A percentile compares a stretch with the other conserved stretches of the same genome.
These are phyloP conservation scores for Sympetrum striolatum DNA, from an alignment of 2,888 invertebrate genomes.

Conservation along the genomic window DNA sequence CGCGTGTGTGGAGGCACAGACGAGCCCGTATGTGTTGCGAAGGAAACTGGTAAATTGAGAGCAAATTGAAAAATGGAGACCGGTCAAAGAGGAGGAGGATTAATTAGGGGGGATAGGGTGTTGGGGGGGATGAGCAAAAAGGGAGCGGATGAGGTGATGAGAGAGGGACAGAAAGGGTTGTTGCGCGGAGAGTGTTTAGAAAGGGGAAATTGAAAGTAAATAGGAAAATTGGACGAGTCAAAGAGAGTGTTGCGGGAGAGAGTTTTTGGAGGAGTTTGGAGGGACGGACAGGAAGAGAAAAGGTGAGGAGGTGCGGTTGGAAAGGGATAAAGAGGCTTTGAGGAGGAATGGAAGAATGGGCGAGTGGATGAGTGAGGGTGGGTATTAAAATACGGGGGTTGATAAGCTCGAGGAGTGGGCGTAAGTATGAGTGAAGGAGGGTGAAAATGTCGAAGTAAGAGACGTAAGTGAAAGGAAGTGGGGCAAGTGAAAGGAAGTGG, in stretches of 20 bases:
- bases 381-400: background rate
- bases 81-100: background rate
- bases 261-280: background rate
- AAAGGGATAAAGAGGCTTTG: background rate
- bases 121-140: background rate
- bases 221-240: conserved; percentile 42
- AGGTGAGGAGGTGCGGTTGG: background rate
- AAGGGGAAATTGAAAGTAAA: conserved; percentile 41
- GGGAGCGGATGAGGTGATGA: background rate
- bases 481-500: background rate
- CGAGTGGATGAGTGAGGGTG: background rate
- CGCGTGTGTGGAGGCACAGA: background rate
- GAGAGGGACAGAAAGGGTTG: conserved; percentile 21
- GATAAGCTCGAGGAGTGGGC: background rate
- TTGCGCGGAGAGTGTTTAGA: conserved; percentile 16
- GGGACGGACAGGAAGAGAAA: background rate
- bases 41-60: background rate
- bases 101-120: background rate
- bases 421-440: background rate
- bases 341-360: background rate
- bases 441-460: background rate
- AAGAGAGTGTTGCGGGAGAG: background rate
- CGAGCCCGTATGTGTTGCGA: background rate
- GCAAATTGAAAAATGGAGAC: conserved; percentile 33
- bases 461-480: background rate